phyloP scores from a whole-genome alignment of 2,888 invertebrate species.

The Linnaemya vulpina region DNA sequence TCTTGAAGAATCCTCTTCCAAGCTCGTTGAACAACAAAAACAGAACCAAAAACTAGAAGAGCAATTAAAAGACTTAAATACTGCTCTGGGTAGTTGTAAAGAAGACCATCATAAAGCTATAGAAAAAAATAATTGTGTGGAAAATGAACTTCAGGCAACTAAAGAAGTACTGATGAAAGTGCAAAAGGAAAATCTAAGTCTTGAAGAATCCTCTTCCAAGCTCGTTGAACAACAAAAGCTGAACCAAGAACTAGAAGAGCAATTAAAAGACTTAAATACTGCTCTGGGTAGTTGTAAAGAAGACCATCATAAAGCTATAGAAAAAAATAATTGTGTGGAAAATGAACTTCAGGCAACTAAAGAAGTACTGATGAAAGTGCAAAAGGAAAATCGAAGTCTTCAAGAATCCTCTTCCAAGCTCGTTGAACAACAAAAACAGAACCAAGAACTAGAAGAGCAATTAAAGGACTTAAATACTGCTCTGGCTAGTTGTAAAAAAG shows the following conservation, averaged over 20 bases:
- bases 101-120: too few relatives aligned
- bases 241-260: slow-evolving; percentile 31
- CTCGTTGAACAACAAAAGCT: slow-evolving; percentile 32
- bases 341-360: too few relatives aligned
- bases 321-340: too few relatives aligned
- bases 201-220: background rate
- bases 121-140: too few relatives aligned
- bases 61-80: background rate
- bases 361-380: background rate
- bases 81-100: too few relatives aligned
- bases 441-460: slow-evolving; percentile 32
- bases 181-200: slow-evolving; percentile 1
- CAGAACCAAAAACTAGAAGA: slow-evolving; percentile 36
- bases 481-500: background rate
- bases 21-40: slow-evolving; percentile 34
- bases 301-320: too few relatives aligned
- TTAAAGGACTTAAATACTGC: background rate
- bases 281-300: too few relatives aligned
- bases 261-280: background rate
- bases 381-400: slow-evolving; percentile 14
- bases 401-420: background rate
- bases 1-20: background rate
- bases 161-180: background rate
- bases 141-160: too few relatives aligned
- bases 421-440: slow-evolving; percentile 27